These are phyloP conservation scores for Varecia variegata DNA, from an alignment of 2,797 vertebrate species.

Conservation along the genomic window DNA sequence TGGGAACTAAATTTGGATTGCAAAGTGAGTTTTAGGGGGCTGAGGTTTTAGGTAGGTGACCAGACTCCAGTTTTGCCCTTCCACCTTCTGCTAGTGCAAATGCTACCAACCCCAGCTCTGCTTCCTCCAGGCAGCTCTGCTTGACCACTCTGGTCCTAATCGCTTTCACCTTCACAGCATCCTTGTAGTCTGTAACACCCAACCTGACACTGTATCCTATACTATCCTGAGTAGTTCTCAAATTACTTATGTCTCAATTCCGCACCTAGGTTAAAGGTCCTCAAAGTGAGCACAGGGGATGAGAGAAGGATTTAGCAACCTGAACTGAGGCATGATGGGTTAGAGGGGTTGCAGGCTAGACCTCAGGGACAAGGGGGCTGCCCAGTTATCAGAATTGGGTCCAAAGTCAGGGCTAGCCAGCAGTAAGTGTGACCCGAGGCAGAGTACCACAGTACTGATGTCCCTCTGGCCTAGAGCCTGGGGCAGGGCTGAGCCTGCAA, in stretches of 20 bases:
- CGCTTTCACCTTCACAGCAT: not conserved
- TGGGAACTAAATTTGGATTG: not conserved
- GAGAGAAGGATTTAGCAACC: constrained; percentile 10
- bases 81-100: not conserved
- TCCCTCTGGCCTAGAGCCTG: not conserved
- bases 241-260: not conserved
- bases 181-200: not conserved
- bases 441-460: not conserved
- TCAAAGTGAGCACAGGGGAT: not conserved
- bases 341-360: not conserved
- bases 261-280: not conserved
- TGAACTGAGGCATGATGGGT: not conserved
- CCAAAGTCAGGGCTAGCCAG: not conserved
- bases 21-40: not conserved
- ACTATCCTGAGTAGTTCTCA: not conserved
- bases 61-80: not conserved
- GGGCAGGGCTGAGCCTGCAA: not conserved
- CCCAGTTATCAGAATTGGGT: not conserved
- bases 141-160: not conserved
- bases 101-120: not conserved
- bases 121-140: not conserved
- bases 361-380: not conserved
- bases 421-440: not conserved
- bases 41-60: not conserved
- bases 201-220: not conserved